Conservation (phyloP, 2,797 vertebrate species). For the Chloroceryle amazona region DNA sequence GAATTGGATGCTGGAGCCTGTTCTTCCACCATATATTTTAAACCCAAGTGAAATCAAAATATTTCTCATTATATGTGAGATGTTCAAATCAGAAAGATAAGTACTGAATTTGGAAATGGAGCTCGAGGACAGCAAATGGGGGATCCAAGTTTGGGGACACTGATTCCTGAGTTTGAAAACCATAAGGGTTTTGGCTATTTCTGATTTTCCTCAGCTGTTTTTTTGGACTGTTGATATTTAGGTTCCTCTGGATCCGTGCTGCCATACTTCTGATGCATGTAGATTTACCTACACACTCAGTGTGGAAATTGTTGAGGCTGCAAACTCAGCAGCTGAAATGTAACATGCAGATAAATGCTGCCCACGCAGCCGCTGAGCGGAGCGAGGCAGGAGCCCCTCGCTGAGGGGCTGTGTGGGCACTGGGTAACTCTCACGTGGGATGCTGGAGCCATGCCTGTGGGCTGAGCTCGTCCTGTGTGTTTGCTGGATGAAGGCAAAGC, state of each 20-base stretch:
- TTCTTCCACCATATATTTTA: background rate
- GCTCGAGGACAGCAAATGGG: background rate
- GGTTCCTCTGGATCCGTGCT: background rate
- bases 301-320: no score
- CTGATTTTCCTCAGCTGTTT: background rate
- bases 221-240: background rate
- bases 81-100: background rate
- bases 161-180: background rate
- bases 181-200: fast-evolving
- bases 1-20: background rate
- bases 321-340: no score
- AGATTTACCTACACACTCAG: no score
- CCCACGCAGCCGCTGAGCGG: no score
- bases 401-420: no score
- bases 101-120: background rate
- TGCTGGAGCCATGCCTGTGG: no score
- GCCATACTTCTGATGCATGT: no score
- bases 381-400: no score
- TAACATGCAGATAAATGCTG: no score
- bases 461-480: no score
- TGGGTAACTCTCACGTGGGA: no score
- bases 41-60: background rate
- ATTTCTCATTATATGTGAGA: background rate
- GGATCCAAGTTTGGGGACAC: fast-evolving
- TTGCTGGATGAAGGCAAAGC: no score